phyloP scores from a whole-genome alignment of 2,797 vertebrate species.

The Poecilia velifera region DNA sequence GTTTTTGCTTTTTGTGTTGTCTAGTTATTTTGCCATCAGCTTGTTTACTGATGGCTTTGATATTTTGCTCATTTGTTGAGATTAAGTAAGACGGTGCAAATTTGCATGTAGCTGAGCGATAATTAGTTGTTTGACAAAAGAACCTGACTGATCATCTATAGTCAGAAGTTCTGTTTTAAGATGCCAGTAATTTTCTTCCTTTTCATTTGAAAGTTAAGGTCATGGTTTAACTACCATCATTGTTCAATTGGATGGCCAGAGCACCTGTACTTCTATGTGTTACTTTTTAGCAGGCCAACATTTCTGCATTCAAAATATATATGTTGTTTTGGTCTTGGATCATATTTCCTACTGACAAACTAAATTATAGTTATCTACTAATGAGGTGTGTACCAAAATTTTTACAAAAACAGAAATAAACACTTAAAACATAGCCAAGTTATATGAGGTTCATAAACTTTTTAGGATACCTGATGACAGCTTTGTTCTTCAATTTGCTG shows the following conservation, averaged over 20 bases:
- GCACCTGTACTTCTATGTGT: background rate
- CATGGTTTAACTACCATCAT: background rate
- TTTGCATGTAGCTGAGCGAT: background rate
- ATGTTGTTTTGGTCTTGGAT: background rate
- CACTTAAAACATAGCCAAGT: background rate
- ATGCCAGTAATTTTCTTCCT: background rate
- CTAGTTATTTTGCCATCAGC: background rate
- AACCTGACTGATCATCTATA: background rate
- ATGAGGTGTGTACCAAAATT: background rate
- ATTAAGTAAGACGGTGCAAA: background rate
- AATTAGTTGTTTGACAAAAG: background rate
- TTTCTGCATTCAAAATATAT: background rate
- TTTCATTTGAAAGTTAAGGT: background rate
- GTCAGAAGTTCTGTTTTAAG: background rate
- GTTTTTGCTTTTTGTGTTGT: background rate
- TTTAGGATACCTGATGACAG: background rate
- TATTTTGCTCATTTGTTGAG: background rate
- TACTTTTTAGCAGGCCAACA: background rate
- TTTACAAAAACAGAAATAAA: background rate
- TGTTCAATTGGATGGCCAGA: background rate
- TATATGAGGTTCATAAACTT: background rate
- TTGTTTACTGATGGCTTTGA: background rate
- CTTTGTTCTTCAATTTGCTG: background rate
- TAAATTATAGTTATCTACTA: background rate
- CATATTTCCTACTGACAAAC: background rate